phyloP scores from a whole-genome alignment of 2,797 vertebrate genomes.

The Bradypodion pumilum region DNA sequence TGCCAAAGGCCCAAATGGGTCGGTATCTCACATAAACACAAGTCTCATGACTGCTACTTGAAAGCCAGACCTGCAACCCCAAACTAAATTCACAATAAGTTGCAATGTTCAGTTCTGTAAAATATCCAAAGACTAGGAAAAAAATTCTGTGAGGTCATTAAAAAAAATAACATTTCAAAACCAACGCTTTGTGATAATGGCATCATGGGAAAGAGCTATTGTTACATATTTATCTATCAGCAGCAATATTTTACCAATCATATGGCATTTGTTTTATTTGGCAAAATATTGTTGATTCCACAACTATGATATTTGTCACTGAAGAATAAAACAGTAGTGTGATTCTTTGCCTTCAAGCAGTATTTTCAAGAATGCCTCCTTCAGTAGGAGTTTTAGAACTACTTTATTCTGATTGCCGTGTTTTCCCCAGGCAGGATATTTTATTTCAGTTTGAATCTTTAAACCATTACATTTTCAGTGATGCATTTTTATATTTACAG shows the following conservation, averaged over 20 bases:
- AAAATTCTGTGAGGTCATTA: background rate
- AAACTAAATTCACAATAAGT: background rate
- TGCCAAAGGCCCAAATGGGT: background rate
- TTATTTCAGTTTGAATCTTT: constrained; percentile 78
- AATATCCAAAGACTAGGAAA: background rate
- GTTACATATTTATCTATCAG: constrained; percentile 19
- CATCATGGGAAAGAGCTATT: constrained; percentile 44
- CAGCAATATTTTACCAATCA: background rate
- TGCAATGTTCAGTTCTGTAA: background rate
- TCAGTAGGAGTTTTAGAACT: constrained; percentile 59
- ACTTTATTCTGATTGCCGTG: constrained; percentile 71
- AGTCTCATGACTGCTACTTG: background rate
- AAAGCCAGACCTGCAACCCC: background rate
- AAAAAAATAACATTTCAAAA: background rate
- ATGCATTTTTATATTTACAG: constrained; percentile 83
- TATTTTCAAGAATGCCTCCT: constrained; percentile 49
- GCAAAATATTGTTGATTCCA: constrained; percentile 14
- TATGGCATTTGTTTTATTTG: constrained; percentile 16
- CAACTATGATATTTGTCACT: constrained; percentile 9
- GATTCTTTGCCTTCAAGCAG: constrained; percentile 50
- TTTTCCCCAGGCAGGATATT: constrained; percentile 78
- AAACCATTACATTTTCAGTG: constrained; percentile 76
- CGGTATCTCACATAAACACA: background rate
- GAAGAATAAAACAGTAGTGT: background rate
- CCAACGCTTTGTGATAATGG: constrained; percentile 28